These are phyloP conservation scores for Ectobius pallidus DNA, from an alignment of 2,888 invertebrate species.

Conservation along the genomic window DNA sequence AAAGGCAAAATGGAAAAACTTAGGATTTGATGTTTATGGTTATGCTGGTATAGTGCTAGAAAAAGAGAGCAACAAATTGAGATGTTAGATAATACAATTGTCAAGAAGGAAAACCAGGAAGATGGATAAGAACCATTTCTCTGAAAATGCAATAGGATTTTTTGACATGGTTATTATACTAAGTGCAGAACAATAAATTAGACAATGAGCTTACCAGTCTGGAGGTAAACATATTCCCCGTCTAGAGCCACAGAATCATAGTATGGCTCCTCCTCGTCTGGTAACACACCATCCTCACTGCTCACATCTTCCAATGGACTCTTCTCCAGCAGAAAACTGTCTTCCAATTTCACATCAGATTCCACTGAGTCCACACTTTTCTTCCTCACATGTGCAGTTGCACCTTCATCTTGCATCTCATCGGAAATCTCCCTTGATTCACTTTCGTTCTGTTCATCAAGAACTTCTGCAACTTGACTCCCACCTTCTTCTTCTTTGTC, in stretches of 20 bases:
- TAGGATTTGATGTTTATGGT: too few relatives aligned
- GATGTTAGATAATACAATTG: too few relatives aligned
- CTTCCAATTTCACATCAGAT: background rate
- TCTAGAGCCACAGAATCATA: slow-evolving; percentile 62
- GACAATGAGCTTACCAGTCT: slow-evolving; percentile 61
- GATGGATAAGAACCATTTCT: too few relatives aligned
- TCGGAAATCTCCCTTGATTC: background rate
- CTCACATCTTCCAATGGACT: slow-evolving; percentile 29
- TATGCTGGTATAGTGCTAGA: too few relatives aligned
- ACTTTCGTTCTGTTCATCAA: background rate
- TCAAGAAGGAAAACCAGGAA: too few relatives aligned
- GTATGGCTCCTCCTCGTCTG: slow-evolving; percentile 57
- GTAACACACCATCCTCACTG: slow-evolving; percentile 29
- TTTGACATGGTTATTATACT: too few relatives aligned
- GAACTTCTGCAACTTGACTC: background rate
- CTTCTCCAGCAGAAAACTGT: slow-evolving; percentile 4
- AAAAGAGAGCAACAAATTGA: too few relatives aligned
- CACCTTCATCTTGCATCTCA: slow-evolving; percentile 4
- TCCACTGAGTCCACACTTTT: slow-evolving; percentile 13
- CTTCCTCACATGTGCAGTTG: background rate
- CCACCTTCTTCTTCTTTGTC: background rate
- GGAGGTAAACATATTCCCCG: slow-evolving; percentile 78
- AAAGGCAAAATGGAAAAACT: too few relatives aligned
- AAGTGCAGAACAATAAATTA: too few relatives aligned
- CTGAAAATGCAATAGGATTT: too few relatives aligned